Base-by-base conservation (phyloP, 2,888 invertebrate species). In the Acleris holmiana region DNA sequence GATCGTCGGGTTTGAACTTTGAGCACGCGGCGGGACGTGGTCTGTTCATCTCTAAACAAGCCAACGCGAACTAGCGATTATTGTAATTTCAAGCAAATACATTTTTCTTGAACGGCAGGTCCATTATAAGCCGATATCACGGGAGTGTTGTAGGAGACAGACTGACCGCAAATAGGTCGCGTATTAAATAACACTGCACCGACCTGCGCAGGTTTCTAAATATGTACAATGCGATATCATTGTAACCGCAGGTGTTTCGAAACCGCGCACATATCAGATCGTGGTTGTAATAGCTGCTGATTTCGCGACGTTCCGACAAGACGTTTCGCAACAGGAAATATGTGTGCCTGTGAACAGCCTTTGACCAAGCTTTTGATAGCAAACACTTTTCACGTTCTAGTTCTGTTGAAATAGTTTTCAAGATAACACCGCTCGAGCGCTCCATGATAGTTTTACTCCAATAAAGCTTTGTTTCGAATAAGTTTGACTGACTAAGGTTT, bases 131-230 rank as follows among this genome's bases (percentile, higher is more conserved):
- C 23, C 29, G 41, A 17, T 46, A 29, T 25, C 47, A 58, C 40
- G 19, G 54, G 54, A 23, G 51, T 49, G 58, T 64, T 76, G 76
- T 80, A 79, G 73, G 75, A 77, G 78, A 75, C 72, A 73, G 79
- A 79, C 80, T 83, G 80, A 91, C 91, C 92, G 79, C 91, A 92
- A 91, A 88, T 89, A 84, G 92, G 91, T 86, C 91, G 86, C 78
- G 84, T 79, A 90, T 92, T 89, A 80, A 87, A 91, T 91, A 89
- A 86, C 91, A 83, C 77, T 76, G 73, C 68, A 78, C 76, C 78
- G 80, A 83, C 84, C 78, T 74, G 80, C 73, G 79, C 88, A 88
- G 83, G 89, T 89, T 90, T 89, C 90, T 91, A 89, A 88, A 88
- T 89, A 89, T 83, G 87, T 86, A 82, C 85, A 85, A 80, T 83